Base-by-base conservation (phyloP, 2,113 vertebrate species). In the Arothron firmamentum region DNA sequence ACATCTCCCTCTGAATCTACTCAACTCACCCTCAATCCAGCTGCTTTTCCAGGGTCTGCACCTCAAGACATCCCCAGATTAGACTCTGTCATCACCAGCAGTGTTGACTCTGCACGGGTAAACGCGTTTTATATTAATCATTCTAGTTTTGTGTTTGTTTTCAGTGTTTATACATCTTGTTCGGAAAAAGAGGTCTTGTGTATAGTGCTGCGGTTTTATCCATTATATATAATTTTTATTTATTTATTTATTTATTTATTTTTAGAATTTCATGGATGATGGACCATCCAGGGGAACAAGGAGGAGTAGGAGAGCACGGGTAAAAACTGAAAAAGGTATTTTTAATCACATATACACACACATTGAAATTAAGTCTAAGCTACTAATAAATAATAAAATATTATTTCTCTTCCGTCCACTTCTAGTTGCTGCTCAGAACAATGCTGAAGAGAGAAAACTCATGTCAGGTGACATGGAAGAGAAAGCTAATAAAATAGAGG, bases 391-490 rank as follows among this genome's bases (percentile, higher is more conserved):
- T 0, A 34, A 19, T 53, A 0, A 56, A 21, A 14, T 59, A 56
- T 0, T 49, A 8, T 0, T 0, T 17, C 19, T 43, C 28, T 43
- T 4, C 0, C 2, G 1, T 64, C 15, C 1, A 6, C 19, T 55
- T 67, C 2, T 69, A 88, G 81, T 12, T 34, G 52, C 62, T 1
- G 2, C 52, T 15, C 65, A 70, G 14, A 18, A 49, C 54, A 18
- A 14, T 21, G 0, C 19, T 0, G 59, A 70, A 15, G 78, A 80
- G 15, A 77, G 61, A 8, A 45, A 5, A 4, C 12, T 6, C 1
- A 14, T 25, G 11, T 13, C 20, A 0, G 63, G 1, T 13, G 67
- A 66, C 5, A 23, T 1, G 3, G 58, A 48, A 42, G 59, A 53
- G 5, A 46, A 64, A 25, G 54, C 21, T 20, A 49, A 38, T 0